Base-by-base conservation (phyloP, 2,888 invertebrate species). In the Epinotia ramella region DNA sequence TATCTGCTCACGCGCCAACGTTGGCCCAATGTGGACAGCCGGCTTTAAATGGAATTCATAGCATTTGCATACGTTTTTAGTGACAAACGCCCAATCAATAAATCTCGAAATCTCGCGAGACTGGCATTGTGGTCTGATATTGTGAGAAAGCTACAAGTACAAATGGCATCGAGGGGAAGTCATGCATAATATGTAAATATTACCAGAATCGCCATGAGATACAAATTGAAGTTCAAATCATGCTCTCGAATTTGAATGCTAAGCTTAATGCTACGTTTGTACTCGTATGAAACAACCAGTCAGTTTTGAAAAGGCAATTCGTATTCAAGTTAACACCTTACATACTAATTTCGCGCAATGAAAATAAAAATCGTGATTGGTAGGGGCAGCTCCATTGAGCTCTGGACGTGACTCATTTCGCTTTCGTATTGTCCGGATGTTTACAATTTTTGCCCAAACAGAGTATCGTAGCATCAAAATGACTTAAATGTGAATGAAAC, bases 401-500 rank as follows among this genome's bases (percentile, higher is more conserved):
- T 57, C 57, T 13, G 49, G 60, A 70, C 74, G 75, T 70, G 75
- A 75, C 49, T 73, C 75, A 75, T 75, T 75, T 75, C 65, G 53
- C 65, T 75, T 75, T 75, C 70, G 28, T 63, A 65, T 73, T 73
- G 75, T 65, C 60, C 70, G 24, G 60, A 75, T 75, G 75, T 75
- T 71, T 70, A 75, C 65, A 44, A 70, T 65, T 40, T 70, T 69
- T 60, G 53, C 18, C 60, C 33, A 13, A 60, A 49, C n/a, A 57
- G 13, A 44, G n/a, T 68, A 9, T 44, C 18, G 2, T n/a, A 24
- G n/a, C 44, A 11, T 11, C 24, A 46, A 24, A 69, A 28, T 2
- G 24, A 13, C 57, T 18, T 60, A 60, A 69, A 44, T 9, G 59
- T n/a, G 44, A 59, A 60, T 69, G 59, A 44, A 28, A 13, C n/a